Percentiles rank a stretch among this genome's conserved stretches.
Conservation (phyloP, 2,888 invertebrate genomes). For the Drosophila atroscutellata region DNA sequence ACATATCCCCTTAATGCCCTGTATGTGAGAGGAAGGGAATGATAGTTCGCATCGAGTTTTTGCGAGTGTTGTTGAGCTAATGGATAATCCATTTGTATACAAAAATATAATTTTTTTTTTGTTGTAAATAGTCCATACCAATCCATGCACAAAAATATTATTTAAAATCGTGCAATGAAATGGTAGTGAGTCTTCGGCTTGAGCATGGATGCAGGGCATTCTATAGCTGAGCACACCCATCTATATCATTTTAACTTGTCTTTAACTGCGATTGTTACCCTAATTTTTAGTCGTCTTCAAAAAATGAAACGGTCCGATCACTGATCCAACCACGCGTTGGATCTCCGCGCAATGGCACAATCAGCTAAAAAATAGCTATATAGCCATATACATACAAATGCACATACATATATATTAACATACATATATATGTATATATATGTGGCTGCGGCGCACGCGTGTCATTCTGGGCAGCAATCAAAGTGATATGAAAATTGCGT, state of each 20-base stretch:
- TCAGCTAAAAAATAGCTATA: slow-evolving; percentile 56
- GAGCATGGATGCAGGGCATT: slow-evolving; percentile 20
- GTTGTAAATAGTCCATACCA: background rate
- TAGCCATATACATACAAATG: background rate
- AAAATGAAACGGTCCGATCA: slow-evolving; percentile 60
- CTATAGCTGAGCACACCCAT: background rate
- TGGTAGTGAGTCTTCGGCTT: background rate
- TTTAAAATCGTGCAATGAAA: background rate
- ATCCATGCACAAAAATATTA: background rate
- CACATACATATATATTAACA: background rate
- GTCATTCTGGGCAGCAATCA: slow-evolving; percentile 81
- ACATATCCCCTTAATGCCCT: slow-evolving; percentile 29
- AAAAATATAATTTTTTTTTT: too few species aligned
- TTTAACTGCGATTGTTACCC: slow-evolving; percentile 70
- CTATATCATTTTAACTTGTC: background rate
- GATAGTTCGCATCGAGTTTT: background rate
- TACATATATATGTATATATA: too few species aligned
- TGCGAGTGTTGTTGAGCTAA: background rate
- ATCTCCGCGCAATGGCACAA: slow-evolving; percentile 56
- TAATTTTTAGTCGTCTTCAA: slow-evolving; percentile 68
- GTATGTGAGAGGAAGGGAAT: too few species aligned
- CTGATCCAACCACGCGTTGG: slow-evolving; percentile 66
- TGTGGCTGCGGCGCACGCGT: slow-evolving; percentile 72
- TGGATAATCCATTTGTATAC: background rate
- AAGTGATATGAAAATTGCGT: slow-evolving; percentile 83